These are phyloP conservation scores for Eublepharis macularius DNA, from an alignment of 2,113 vertebrate species.

Conservation along the genomic window DNA sequence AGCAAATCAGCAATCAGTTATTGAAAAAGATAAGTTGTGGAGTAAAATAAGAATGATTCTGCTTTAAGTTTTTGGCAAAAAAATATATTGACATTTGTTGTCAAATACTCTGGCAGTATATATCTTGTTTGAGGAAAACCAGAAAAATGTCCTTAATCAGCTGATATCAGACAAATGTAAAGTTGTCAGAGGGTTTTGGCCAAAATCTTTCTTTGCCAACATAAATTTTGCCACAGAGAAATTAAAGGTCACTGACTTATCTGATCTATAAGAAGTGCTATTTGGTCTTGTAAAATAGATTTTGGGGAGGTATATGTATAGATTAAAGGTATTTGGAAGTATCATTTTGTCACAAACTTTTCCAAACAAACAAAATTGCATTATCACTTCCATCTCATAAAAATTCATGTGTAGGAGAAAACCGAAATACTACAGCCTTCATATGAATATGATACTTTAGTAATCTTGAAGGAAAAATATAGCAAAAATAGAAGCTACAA, in stretches of 20 bases:
- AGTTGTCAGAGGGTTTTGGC: too few species aligned
- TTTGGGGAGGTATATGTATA: slow-evolving; percentile 4
- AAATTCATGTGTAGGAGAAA: slow-evolving; percentile 35
- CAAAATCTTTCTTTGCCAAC: background rate
- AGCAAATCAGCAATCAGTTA: background rate
- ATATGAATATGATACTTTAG: slow-evolving; percentile 9
- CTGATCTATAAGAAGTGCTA: background rate
- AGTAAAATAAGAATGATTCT: background rate
- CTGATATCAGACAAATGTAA: background rate
- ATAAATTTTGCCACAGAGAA: background rate
- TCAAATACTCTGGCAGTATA: background rate
- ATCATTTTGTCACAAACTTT: background rate
- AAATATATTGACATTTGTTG: background rate
- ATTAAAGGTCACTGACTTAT: background rate
- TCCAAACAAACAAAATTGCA: slow-evolving; percentile 33
- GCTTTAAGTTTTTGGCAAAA: background rate
- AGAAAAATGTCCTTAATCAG: background rate
- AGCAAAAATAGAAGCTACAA: background rate
- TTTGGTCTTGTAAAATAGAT: background rate
- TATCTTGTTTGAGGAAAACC: background rate
- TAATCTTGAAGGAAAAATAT: slow-evolving; percentile 26
- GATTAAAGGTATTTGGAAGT: slow-evolving; percentile 1
- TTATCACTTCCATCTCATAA: slow-evolving; percentile 42
- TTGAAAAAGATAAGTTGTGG: background rate
- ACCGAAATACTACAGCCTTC: slow-evolving; percentile 28